phyloP scores from a whole-genome alignment of 2,888 invertebrate genomes.

The Ethmia dodecea region DNA sequence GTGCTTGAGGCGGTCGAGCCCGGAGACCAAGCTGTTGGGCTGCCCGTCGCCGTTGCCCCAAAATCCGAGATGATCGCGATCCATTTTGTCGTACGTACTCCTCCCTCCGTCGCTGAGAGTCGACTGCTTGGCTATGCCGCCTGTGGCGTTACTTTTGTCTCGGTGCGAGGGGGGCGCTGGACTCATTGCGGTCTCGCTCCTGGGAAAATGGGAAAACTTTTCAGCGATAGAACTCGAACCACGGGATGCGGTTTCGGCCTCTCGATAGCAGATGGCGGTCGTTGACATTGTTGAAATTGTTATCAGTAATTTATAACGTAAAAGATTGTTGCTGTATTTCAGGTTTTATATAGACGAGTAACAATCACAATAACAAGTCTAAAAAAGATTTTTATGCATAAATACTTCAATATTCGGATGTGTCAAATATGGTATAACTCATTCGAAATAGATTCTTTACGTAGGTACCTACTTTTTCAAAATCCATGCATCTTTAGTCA shows the following conservation, averaged over 20 bases:
- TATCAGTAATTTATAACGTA: too few relatives aligned
- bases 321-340: too few relatives aligned
- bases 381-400: too few relatives aligned
- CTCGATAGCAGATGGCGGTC: slow-evolving; percentile 64
- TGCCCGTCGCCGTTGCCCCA: slow-evolving; percentile 79
- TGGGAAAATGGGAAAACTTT: slow-evolving; percentile 72
- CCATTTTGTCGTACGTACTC: slow-evolving; percentile 60
- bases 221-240: slow-evolving; percentile 54
- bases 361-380: too few relatives aligned
- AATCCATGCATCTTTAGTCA: too few relatives aligned
- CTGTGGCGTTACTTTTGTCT: slow-evolving; percentile 53
- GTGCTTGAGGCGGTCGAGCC: slow-evolving; percentile 82
- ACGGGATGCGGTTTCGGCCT: slow-evolving; percentile 39
- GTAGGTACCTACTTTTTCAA: too few relatives aligned
- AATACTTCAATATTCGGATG: too few relatives aligned
- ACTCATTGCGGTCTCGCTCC: slow-evolving; percentile 68
- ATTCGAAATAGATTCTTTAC: too few relatives aligned
- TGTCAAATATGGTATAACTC: too few relatives aligned
- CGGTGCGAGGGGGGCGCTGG: slow-evolving; percentile 60
- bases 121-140: slow-evolving; percentile 53
- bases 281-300: too few relatives aligned
- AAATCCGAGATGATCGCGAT: slow-evolving; percentile 81
- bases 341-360: too few relatives aligned
- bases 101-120: slow-evolving; percentile 35
- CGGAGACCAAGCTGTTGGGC: slow-evolving; percentile 74